Base-by-base conservation (phyloP, 2,888 invertebrate species). In the Tenodera sinensis region DNA sequence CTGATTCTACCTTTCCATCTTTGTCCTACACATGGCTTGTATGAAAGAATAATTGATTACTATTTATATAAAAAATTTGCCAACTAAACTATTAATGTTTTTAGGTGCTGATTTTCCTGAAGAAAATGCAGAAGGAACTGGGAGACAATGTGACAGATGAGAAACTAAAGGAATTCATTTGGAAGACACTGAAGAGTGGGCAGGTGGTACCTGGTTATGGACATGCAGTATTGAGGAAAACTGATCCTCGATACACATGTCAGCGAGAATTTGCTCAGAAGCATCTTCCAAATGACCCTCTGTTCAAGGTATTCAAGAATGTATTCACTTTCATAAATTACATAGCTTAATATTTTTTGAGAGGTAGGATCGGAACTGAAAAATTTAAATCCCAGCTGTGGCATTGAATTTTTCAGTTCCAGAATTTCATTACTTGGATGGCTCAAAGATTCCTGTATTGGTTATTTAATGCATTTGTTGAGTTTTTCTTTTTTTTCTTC, bases 121-220 rank as follows among this genome's bases (percentile, higher is more conserved):
- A 97, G 92, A 99, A 98, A 93, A 94, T 99, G 71, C 97, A 97
- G 91, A 95, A 96, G 92, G 96, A 98, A 92, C 95, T 99, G 87
- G 98, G 98, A 88, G 96, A 97, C 92, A 96, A 96, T 92, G 96
- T 97, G 91, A 96, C 97, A 27, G 98, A 99, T 93, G 97, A 99
- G 0, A 96, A 98, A 92, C 95, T 99, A 89, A 98, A 98, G 93
- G 98, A 99, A 88, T 99, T 98, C 94, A 98, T 99, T 93, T 98
- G 98, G 98, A 98, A 98, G 94, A 99, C 99, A 2, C 95, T 99
- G 89, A 98, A 98, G 94, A 96, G 97, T 90, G 98, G 98, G 91
- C 98, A 98, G 94, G 99, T 99, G n/a, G 97, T 99, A 84, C 99
- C 99, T 88, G 99, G 99, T 86, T 99, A 98, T 93, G 99, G 99